These are phyloP conservation scores for Lasiommata megera DNA, from an alignment of 2,888 invertebrate species.

Conservation along the genomic window DNA sequence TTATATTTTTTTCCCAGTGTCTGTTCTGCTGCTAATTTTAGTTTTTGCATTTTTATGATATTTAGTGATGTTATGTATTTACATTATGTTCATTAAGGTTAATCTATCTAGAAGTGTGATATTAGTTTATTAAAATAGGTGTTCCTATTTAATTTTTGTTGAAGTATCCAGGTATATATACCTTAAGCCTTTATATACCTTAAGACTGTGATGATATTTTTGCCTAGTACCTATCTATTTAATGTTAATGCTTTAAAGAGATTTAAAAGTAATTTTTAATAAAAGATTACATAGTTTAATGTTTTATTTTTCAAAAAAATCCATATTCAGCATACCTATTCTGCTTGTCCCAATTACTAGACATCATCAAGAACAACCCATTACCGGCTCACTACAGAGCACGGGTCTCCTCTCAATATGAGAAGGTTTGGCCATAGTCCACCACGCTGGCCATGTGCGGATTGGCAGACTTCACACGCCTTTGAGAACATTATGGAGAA, in stretches of 20 bases:
- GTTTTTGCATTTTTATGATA: constrained; percentile 91
- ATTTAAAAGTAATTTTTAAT: constrained; percentile 6
- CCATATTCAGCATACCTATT: too few relatives aligned
- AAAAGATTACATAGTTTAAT: not conserved
- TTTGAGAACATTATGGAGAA: too few relatives aligned
- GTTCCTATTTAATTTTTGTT: constrained; percentile 20
- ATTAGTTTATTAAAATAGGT: constrained; percentile 62
- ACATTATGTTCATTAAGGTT: constrained; percentile 60
- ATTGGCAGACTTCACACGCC: too few relatives aligned
- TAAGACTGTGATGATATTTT: constrained; percentile 39
- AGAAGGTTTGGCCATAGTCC: too few relatives aligned
- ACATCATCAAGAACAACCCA: too few relatives aligned
- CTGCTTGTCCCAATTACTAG: too few relatives aligned
- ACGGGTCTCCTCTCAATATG: too few relatives aligned
- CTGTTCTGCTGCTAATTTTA: constrained; percentile 87
- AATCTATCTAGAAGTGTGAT: constrained; percentile 75
- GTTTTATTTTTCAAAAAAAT: not conserved
- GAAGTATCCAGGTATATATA: not conserved
- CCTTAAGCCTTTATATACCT: not conserved
- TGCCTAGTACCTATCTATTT: constrained; percentile 31
- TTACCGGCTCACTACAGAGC: too few relatives aligned
- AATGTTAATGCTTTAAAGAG: constrained; percentile 18
- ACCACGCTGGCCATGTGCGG: too few relatives aligned
- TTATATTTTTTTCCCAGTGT: constrained; percentile 90
- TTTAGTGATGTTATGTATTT: constrained; percentile 53